Evolutionary conservation across 2,113 vertebrate genomes (phyloP), one percentile per base, ranked within the genome.

Genomic region (Falcunculus frontatus): DNA sequence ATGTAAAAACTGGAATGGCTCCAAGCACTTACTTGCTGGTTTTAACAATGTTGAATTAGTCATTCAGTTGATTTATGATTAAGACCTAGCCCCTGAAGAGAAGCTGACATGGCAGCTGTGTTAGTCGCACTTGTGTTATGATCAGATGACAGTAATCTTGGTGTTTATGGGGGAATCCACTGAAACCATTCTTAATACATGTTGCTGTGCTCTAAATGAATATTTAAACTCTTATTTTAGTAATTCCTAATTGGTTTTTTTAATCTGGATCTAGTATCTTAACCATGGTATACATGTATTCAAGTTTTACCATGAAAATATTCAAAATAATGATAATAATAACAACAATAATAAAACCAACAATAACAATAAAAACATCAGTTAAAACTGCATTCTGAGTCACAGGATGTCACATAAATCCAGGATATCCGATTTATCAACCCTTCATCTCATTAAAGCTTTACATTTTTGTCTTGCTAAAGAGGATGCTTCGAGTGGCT

Each of bases 41-140:
- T 97, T 97, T 97, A 97, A 93, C 95, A 98, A 39, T 97, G 91
- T 97, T 97, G 93, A 96, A 97, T 97, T 98, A 97, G 98, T 97
- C 97, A 98, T 98, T 98, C 94, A 68, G 41, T 87, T 97, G 95
- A 97, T 97, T 97, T 97, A 95, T 97, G 96, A 97, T 96, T 97
- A 97, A 98, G 96, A 95, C 75, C 92, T 95, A 59, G 89, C 83
- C 77, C 89, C 95, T 96, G 95, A 98, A 95, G 95, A 97, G 93
- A 97, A 93, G 93, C 94, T 97, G 96, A 95, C 83, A 87, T 96
- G 95, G 91, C 95, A 98, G 89, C 95, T 84, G 74, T 84, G 91
- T 93, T 96, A 86, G 94, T 95, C 5, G 67, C 64, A 93, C 77
- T 97, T 93, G 74, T 96, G 88, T 96, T 96, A 87, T 95, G 90